Conservation (phyloP, 2,888 invertebrate genomes). For the Euplagia quadripunctaria region DNA sequence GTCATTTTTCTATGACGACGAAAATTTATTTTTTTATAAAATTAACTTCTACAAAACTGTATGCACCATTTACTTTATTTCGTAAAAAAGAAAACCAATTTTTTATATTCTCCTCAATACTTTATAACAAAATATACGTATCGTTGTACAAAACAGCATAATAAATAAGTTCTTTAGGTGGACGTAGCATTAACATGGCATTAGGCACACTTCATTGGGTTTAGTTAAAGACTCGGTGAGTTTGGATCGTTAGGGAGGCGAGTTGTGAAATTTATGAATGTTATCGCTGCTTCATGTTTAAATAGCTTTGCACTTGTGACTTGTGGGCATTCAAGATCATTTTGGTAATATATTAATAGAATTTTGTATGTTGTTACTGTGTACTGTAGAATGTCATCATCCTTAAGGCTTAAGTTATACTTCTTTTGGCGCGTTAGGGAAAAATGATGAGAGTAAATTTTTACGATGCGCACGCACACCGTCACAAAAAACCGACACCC, state of each 20-base stretch:
- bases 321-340: background rate
- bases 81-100: background rate
- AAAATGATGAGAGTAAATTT: too few species aligned
- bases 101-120: background rate
- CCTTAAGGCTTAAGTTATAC: too few species aligned
- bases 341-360: background rate
- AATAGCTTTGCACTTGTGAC: slow-evolving; percentile 22
- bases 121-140: background rate
- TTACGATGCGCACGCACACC: too few species aligned
- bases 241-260: slow-evolving; percentile 47
- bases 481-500: too few species aligned
- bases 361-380: background rate
- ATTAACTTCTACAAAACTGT: background rate
- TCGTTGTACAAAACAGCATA: slow-evolving; percentile 2
- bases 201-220: slow-evolving; percentile 51
- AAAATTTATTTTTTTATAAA: background rate
- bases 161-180: slow-evolving; percentile 19
- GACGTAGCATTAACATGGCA: slow-evolving; percentile 39
- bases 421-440: too few species aligned
- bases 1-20: background rate
- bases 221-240: slow-evolving; percentile 48
- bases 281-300: slow-evolving; percentile 45
- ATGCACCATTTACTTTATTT: background rate
- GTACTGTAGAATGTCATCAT: background rate
- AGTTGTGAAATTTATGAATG: slow-evolving; percentile 55